Evolutionary conservation across 2,888 invertebrate species (phyloP).

Genomic region (Eudasyphora cyanicolor): DNA sequence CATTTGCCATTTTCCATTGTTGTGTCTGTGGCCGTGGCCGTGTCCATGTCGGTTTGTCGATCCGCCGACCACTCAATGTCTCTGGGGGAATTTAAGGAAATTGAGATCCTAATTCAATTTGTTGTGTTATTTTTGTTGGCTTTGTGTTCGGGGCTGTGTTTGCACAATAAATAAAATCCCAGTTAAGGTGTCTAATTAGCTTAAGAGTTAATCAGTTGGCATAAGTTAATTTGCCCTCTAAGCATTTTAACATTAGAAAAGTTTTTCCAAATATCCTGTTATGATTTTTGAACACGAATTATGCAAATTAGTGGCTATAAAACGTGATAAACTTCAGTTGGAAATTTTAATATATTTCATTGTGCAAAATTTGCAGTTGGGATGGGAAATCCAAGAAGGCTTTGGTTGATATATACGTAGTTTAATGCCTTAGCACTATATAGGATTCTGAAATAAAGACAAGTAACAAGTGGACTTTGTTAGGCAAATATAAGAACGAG

Average conservation of each 20-base stretch:
- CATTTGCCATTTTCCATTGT: background rate
- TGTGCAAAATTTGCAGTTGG: too few relatives aligned
- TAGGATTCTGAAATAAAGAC: too few relatives aligned
- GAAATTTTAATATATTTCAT: background rate
- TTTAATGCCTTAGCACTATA: too few relatives aligned
- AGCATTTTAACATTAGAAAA: background rate
- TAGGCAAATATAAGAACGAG: too few relatives aligned
- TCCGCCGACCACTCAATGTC: constrained; percentile 1
- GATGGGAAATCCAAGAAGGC: too few relatives aligned
- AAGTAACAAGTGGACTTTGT: too few relatives aligned
- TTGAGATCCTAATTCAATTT: constrained; percentile 52
- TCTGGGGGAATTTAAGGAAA: constrained; percentile 43
- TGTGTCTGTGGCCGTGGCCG: background rate
- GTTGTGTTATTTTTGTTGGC: too few relatives aligned
- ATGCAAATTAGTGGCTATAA: background rate
- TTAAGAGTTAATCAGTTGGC: constrained; percentile 23
- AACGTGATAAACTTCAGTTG: background rate
- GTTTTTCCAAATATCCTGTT: too few relatives aligned
- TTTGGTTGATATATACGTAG: background rate
- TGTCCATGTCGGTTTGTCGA: background rate
- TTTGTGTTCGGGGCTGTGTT: too few relatives aligned
- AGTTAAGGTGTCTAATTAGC: constrained; percentile 15
- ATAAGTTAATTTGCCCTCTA: constrained; percentile 16
- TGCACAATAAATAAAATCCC: constrained; percentile 33
- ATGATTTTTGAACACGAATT: background rate